phyloP scores from a whole-genome alignment of 37 sponge, comb jelly and placozoan species.

The Oopsacas minuta region DNA sequence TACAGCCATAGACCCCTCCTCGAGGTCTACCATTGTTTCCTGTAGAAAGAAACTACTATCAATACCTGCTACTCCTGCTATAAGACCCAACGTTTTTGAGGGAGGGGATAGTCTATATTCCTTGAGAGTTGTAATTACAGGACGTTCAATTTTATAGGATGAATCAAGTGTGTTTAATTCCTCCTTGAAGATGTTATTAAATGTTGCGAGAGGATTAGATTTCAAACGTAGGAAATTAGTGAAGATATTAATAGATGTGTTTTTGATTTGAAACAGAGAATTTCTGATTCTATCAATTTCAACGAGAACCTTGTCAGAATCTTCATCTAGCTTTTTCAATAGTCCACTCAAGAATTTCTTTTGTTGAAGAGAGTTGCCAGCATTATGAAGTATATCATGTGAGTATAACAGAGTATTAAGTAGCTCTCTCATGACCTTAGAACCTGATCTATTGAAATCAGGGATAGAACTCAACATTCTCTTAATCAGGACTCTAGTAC shows the following conservation, averaged over 20 bases:
- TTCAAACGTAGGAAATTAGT: background rate
- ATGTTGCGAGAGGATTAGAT: background rate
- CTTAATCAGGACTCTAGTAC: constrained; percentile 39
- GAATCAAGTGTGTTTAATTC: background rate
- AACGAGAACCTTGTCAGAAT: constrained; percentile 25
- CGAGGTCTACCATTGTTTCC: background rate
- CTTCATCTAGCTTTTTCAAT: constrained; percentile 20
- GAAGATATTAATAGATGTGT: background rate
- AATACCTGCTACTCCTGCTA: background rate
- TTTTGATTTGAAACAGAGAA: constrained; percentile 10
- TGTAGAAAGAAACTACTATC: constrained; percentile 16
- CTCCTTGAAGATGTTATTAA: background rate
- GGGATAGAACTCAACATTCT: constrained; percentile 51
- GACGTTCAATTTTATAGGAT: background rate
- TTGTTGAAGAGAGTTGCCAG: constrained; percentile 40
- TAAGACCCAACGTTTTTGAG: background rate
- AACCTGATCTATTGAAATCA: constrained; percentile 22
- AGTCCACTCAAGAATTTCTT: constrained; percentile 30
- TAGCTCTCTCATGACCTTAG: background rate
- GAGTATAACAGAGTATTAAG: background rate
- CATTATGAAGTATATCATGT: constrained; percentile 29
- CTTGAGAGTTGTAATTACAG: background rate
- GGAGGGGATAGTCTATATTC: background rate
- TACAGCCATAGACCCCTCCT: background rate
- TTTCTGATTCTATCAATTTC: constrained; percentile 27